phyloP scores from a whole-genome alignment of 2,888 invertebrate species.

The Scaptomyza parva region DNA sequence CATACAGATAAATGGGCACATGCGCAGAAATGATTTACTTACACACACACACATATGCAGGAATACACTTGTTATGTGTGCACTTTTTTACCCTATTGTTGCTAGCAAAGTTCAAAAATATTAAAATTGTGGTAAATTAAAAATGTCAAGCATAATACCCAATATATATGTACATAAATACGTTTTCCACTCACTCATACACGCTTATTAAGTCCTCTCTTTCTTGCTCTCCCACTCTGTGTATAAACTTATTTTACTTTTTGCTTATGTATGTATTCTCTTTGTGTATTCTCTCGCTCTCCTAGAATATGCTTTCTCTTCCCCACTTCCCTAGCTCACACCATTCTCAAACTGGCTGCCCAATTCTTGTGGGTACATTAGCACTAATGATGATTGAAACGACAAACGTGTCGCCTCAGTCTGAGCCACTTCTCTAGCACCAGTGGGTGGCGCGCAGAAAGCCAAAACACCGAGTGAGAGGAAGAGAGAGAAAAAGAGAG shows the following conservation, averaged over 20 bases:
- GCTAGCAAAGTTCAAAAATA: constrained; percentile 62
- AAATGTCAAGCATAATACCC: constrained; percentile 46
- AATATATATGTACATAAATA: constrained; percentile 39
- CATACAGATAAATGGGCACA: constrained; percentile 54
- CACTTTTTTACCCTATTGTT: constrained; percentile 65
- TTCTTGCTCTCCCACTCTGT: constrained; percentile 4
- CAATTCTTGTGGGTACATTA: constrained; percentile 85
- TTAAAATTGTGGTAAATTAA: constrained; percentile 79
- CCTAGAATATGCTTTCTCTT: constrained; percentile 12
- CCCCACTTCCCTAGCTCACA: constrained; percentile 16
- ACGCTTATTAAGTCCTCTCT: not conserved
- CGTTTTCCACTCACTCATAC: constrained; percentile 22
- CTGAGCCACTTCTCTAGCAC: constrained; percentile 25
- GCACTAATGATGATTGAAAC: constrained; percentile 85
- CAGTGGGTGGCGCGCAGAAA: not conserved
- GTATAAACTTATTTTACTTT: constrained; percentile 16
- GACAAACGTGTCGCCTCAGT: constrained; percentile 76
- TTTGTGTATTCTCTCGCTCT: constrained; percentile 24
- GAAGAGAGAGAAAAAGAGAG: not conserved
- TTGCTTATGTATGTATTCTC: constrained; percentile 5
- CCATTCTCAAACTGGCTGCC: constrained; percentile 67
- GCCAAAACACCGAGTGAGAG: no score
- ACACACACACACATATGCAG: constrained; percentile 24
- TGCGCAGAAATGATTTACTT: constrained; percentile 50
- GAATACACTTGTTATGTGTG: constrained; percentile 48